Evolutionary conservation across 2,888 invertebrate genomes (phyloP).

Genomic region (Phania funesta): DNA sequence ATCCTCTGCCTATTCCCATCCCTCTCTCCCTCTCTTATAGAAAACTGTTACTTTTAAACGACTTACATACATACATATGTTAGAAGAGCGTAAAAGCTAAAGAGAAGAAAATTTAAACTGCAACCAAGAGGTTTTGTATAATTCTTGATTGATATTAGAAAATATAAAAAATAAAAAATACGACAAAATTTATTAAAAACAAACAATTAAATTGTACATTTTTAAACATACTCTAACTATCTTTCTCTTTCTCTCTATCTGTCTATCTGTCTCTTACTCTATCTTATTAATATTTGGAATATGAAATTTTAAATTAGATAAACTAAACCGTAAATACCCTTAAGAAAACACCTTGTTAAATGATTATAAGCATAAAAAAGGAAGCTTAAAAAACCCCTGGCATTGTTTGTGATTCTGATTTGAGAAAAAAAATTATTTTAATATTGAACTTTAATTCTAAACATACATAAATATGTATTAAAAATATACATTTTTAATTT

Average conservation of each 20-base stretch:
- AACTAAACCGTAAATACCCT: conserved; percentile 26
- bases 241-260: conserved; percentile 9
- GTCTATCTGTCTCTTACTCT: conserved; percentile 28
- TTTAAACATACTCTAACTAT: conserved; percentile 11
- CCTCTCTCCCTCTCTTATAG: conserved; percentile 10
- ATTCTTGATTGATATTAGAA: conserved; percentile 46
- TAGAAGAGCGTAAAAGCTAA: conserved; percentile 50
- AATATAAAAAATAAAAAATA: conserved; percentile 34
- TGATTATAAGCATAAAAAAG: not conserved
- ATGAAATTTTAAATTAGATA: conserved; percentile 8
- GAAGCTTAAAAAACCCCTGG: not conserved
- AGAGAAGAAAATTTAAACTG: conserved; percentile 38
- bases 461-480: not conserved
- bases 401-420: conserved; percentile 18
- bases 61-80: conserved; percentile 1
- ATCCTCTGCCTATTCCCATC: too few relatives aligned
- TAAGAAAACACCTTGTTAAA: conserved; percentile 25
- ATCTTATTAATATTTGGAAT: conserved; percentile 40
- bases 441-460: too few relatives aligned
- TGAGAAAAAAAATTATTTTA: not conserved
- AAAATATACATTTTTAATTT: not conserved
- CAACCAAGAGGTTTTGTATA: conserved; percentile 50
- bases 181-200: conserved; percentile 41
- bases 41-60: conserved; percentile 37
- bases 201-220: conserved; percentile 46